phyloP scores from a whole-genome alignment of 2,888 invertebrate species.

The Conistra vaccinii region DNA sequence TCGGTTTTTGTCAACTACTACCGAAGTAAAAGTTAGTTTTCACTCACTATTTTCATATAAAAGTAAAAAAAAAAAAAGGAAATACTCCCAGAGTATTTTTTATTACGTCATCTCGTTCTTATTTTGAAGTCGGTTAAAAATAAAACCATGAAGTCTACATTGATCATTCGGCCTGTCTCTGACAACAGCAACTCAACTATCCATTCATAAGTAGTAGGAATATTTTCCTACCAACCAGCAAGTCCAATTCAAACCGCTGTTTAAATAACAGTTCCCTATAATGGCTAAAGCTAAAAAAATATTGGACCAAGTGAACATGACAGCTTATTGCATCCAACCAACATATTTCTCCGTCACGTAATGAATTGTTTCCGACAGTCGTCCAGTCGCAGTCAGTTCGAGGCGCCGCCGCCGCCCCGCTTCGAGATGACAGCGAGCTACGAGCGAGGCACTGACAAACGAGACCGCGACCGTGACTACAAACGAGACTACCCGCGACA shows the following conservation, averaged over 20 bases:
- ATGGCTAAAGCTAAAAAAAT: not conserved
- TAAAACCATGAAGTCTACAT: not conserved
- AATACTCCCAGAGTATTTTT: not conserved
- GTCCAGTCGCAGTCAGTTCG: constrained; percentile 86
- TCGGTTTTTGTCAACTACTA: not conserved
- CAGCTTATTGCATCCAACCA: not conserved
- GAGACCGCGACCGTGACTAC: constrained; percentile 87
- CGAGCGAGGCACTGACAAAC: constrained; percentile 85
- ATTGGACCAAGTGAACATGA: not conserved
- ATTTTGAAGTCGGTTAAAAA: not conserved
- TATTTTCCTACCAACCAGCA: no score
- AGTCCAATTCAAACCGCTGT: not conserved
- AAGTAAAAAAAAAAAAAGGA: no score
- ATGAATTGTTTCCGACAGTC: constrained; percentile 68
- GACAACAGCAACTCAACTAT: not conserved
- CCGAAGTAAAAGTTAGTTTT: not conserved
- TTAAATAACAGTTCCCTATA: not conserved
- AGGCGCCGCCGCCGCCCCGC: constrained; percentile 91
- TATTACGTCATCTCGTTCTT: not conserved
- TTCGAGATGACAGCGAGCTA: constrained; percentile 88
- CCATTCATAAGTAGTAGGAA: not conserved
- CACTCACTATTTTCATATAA: no score
- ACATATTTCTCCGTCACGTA: not conserved
- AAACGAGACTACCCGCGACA: constrained; percentile 87
- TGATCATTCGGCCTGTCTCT: not conserved